A percentile compares a stretch with the other conserved stretches of the same genome.
phyloP scores from a whole-genome alignment of 2,888 invertebrate species.

The Pollenia angustigena region DNA sequence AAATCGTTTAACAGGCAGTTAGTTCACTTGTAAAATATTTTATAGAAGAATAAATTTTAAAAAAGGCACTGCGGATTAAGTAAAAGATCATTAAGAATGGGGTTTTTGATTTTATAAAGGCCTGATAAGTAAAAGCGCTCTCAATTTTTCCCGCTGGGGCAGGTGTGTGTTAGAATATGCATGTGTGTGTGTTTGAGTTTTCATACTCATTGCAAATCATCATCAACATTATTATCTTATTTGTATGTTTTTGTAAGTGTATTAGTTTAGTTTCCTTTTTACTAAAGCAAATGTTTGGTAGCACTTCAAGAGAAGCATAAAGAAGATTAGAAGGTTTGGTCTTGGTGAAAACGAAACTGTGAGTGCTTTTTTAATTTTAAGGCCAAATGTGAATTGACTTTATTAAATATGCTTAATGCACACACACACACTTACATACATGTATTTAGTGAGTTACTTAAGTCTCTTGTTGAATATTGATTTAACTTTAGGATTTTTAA shows the following conservation, averaged over 20 bases:
- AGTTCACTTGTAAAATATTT: too few relatives aligned
- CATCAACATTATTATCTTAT: slow-evolving; percentile 15
- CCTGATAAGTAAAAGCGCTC: too few relatives aligned
- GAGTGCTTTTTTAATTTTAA: slow-evolving; percentile 28
- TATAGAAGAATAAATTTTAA: too few relatives aligned
- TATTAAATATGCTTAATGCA: slow-evolving; percentile 58
- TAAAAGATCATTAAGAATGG: too few relatives aligned
- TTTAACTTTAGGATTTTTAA: background rate
- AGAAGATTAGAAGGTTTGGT: background rate
- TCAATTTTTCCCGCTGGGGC: too few relatives aligned
- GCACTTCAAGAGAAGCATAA: background rate
- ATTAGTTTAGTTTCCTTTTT: slow-evolving; percentile 41
- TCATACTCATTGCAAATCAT: slow-evolving; percentile 32
- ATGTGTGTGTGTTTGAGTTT: background rate
- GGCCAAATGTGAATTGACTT: slow-evolving; percentile 58
- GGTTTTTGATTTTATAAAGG: too few relatives aligned
- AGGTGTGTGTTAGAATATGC: too few relatives aligned
- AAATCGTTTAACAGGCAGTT: too few relatives aligned
- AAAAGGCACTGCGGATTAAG: too few relatives aligned
- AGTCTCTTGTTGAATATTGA: background rate
- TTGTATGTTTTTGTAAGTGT: slow-evolving; percentile 27
- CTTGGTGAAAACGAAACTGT: background rate
- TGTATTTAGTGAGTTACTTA: background rate
- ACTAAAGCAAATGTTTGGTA: slow-evolving; percentile 46
- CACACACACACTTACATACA: background rate